Base-by-base conservation (phyloP, 1,140 invertebrate species). In the Adelges cooleyi region DNA sequence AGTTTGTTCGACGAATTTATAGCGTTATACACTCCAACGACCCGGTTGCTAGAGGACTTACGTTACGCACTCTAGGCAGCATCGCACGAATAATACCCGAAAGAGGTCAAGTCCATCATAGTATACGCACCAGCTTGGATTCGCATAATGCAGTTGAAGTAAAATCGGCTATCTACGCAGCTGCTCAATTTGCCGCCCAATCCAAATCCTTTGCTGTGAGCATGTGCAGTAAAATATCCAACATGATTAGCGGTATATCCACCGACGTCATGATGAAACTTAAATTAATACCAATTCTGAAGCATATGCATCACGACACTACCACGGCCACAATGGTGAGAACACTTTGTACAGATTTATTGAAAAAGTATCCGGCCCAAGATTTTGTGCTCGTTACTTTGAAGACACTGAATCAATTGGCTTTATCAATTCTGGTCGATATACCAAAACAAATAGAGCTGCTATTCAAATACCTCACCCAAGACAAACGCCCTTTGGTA, bases 11-110 rank as follows among this genome's bases (percentile, higher is more conserved):
- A 62, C 78, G 92, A 70, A 87, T 98, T n/a, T 95, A 89, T 72
- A 88, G 89, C 74, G 95, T 98, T 1, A 90, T 93, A 72, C 92
- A 98, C 75, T 94, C 92, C 4, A 98, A 98, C 77, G 94, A 98
- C 78, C 92, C 93, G 0, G 86, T 97, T 33, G 94, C 94, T 0
- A 80, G 94, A 72, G 90, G 92, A 1, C 76, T 98, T 0, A 93
- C 92, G 1, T 74, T 98, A 17, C 80, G 90, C 70, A 94, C 91
- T 0, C 78, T 98, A 27, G 94, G 92, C 1, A 92, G 90, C 66
- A 86, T 97, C 38, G 91, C 93, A 3, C 84, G 86, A 20, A 92
- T 97, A 42, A 95, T 97, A 69, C 86, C 91, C 6, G 92, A 97
- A 76, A 82, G 87, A 69, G 92, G 93, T 72, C 90, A 92, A 77